phyloP scores from a whole-genome alignment of 1,140 invertebrate species.

The Eupristina koningsbergeri region DNA sequence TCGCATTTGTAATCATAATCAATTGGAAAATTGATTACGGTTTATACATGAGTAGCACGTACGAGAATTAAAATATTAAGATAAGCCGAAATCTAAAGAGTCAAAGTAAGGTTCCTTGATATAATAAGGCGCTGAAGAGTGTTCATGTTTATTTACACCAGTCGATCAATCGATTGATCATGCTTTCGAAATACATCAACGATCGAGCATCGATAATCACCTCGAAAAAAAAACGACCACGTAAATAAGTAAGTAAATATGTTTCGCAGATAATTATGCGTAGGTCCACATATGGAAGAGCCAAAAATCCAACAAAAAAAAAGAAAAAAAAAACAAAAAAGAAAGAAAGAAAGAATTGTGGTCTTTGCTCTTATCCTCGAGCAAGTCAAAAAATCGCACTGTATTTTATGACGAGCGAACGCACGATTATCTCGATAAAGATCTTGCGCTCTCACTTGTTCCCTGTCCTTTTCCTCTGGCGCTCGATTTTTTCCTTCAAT shows the following conservation, averaged over 20 bases:
- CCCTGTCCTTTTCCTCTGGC: too few species aligned
- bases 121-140: neutral
- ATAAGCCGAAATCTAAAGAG: neutral
- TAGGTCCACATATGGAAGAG: neutral
- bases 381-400: neutral
- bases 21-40: neutral
- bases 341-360: too few species aligned
- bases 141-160: neutral
- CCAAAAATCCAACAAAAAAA: neutral
- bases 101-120: neutral
- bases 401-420: neutral
- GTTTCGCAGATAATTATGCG: constrained; percentile 5
- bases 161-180: neutral
- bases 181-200: constrained; percentile 27
- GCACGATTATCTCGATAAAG: neutral
- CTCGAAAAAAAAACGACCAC: constrained; percentile 5
- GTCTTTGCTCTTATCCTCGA: constrained; percentile 19
- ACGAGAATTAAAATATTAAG: neutral
- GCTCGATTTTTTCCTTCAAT: neutral
- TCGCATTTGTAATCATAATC: too few species aligned
- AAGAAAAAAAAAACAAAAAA: too few species aligned
- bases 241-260: constrained; percentile 22
- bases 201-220: neutral
- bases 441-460: neutral
- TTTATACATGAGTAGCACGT: neutral